A percentile compares a stretch with the other conserved stretches of the same genome.
Evolutionary conservation across 2,113 vertebrate species (phyloP).

Genomic region (Lophotis ruficrista): DNA sequence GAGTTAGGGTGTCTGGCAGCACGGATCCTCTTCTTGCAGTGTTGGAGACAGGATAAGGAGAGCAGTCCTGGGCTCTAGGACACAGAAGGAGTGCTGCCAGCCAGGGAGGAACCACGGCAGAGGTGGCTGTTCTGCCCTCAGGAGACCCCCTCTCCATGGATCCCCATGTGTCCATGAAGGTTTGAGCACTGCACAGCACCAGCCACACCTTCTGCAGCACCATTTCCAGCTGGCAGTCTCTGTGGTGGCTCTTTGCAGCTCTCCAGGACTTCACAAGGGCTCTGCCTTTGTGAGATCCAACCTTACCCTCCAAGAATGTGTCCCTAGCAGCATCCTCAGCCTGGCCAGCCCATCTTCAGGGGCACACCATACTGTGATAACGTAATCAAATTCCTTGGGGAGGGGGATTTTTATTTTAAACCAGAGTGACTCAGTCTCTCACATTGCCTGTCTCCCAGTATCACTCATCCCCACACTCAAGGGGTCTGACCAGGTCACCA

Average conservation of each 20-base stretch:
- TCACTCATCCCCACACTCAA: background rate
- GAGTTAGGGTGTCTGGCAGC: background rate
- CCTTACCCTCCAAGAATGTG: background rate
- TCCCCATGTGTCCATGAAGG: background rate
- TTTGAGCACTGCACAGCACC: background rate
- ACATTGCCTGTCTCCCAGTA: background rate
- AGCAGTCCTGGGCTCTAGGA: background rate
- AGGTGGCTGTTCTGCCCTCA: background rate
- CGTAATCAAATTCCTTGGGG: background rate
- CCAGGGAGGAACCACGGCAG: background rate
- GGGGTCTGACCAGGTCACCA: background rate
- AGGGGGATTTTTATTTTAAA: background rate
- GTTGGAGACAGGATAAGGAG: background rate
- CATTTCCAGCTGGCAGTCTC: background rate
- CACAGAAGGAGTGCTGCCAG: background rate
- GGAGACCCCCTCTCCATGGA: background rate
- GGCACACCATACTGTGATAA: rapidly evolving
- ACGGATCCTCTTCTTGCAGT: background rate
- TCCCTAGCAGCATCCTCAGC: background rate
- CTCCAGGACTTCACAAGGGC: background rate
- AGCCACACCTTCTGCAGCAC: background rate
- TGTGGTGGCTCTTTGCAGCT: background rate
- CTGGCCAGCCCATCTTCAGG: background rate
- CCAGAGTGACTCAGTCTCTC: background rate
- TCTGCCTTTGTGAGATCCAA: background rate